Conservation (phyloP, 2,113 vertebrate genomes). For the Lophotis ruficrista region DNA sequence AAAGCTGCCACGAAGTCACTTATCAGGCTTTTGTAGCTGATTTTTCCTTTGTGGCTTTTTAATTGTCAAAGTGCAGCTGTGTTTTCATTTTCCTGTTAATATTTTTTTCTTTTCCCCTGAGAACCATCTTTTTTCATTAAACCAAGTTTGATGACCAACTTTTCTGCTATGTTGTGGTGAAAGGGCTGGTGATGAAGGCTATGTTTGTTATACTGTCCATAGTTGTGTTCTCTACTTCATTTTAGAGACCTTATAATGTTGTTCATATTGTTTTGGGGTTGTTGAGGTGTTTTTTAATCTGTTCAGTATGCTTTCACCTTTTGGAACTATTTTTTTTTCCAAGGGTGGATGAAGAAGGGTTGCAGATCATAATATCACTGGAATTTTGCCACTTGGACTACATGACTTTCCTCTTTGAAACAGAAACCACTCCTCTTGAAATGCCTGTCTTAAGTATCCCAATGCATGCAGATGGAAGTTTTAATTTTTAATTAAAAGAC, state of each 20-base stretch:
- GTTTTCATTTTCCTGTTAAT: slow-evolving; percentile 37
- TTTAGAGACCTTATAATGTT: not conserved
- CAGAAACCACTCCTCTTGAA: not conserved
- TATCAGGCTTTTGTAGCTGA: not conserved
- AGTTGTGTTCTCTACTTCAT: not conserved
- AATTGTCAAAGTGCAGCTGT: slow-evolving; percentile 56
- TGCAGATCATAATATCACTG: not conserved
- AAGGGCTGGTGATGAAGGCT: not conserved
- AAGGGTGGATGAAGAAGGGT: not conserved
- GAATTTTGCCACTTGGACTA: not conserved
- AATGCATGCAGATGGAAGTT: not conserved
- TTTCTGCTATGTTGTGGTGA: slow-evolving; percentile 58
- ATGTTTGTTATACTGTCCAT: not conserved
- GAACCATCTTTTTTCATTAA: slow-evolving; percentile 44
- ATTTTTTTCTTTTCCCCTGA: not conserved
- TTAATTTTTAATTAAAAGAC: not conserved
- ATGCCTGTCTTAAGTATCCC: not conserved
- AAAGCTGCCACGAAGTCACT: slow-evolving; percentile 50
- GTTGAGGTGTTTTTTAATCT: not conserved
- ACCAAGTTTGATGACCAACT: slow-evolving; percentile 28
- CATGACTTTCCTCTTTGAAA: not conserved
- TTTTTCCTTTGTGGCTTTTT: slow-evolving; percentile 49
- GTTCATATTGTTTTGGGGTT: not conserved
- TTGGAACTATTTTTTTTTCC: not conserved
- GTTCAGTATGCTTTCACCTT: not conserved